A percentile compares a stretch with the other conserved stretches of the same genome.
Conservation (phyloP, 2,113 vertebrate genomes). For the Hippocampus mohnikei region DNA sequence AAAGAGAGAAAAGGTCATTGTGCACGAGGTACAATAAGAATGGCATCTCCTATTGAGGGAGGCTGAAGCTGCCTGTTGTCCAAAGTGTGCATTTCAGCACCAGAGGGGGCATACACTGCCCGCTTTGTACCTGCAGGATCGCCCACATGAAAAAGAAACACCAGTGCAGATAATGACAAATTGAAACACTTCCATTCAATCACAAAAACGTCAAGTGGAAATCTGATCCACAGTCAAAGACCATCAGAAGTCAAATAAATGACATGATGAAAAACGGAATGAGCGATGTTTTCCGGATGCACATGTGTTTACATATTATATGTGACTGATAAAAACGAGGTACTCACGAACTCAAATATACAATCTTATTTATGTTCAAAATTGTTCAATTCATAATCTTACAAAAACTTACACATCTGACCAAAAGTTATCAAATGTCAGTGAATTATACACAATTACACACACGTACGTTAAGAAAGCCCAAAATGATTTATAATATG, state of each 20-base stretch:
- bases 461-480: too few species aligned
- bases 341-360: too few species aligned
- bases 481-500: too few species aligned
- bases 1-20: slow-evolving; percentile 75
- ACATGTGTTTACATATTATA: too few species aligned
- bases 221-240: not conserved
- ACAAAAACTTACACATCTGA: not conserved
- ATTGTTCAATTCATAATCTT: too few species aligned
- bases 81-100: slow-evolving; percentile 71
- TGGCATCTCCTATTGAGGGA: slow-evolving; percentile 77
- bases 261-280: not conserved
- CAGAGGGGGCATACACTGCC: slow-evolving; percentile 66
- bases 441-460: too few species aligned
- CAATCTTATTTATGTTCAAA: too few species aligned
- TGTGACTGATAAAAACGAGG: too few species aligned
- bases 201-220: slow-evolving; percentile 25
- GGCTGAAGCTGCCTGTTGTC: slow-evolving; percentile 74
- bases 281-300: too few species aligned
- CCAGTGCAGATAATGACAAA: slow-evolving; percentile 38
- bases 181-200: slow-evolving; percentile 37
- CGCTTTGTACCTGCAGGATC: slow-evolving; percentile 68
- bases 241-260: not conserved
- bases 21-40: slow-evolving; percentile 80
- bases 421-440: not conserved
- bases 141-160: slow-evolving; percentile 60